Percentiles rank a stretch among this genome's conserved stretches.
phyloP scores from a whole-genome alignment of 2,888 invertebrate genomes.

The Deilephila elpenor region DNA sequence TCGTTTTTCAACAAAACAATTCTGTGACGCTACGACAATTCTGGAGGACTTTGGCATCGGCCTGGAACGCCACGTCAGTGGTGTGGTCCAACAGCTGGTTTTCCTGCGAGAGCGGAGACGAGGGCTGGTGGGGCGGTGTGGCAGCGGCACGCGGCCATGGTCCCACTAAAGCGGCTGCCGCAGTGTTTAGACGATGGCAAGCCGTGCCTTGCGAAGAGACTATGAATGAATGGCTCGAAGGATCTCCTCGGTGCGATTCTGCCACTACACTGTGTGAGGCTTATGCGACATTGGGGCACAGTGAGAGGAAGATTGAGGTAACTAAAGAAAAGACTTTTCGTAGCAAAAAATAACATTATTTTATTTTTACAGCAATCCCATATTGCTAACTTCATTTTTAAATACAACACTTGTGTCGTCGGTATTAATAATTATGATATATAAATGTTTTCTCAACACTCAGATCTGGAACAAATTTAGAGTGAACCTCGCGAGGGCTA shows the following conservation, averaged over 20 bases:
- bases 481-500: too few species aligned
- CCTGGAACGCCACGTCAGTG: slow-evolving; percentile 77
- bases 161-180: slow-evolving; percentile 83
- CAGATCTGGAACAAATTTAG: too few species aligned
- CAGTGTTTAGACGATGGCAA: slow-evolving; percentile 85
- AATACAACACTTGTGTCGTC: too few species aligned
- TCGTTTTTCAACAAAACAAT: slow-evolving; percentile 80
- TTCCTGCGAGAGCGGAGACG: slow-evolving; percentile 68
- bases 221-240: slow-evolving; percentile 88
- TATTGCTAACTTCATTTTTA: too few species aligned
- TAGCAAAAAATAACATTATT: neutral
- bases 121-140: slow-evolving; percentile 78
- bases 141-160: slow-evolving; percentile 75
- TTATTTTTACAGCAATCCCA: too few species aligned
- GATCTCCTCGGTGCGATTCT: slow-evolving; percentile 71
- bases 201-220: slow-evolving; percentile 90
- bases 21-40: slow-evolving; percentile 80
- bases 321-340: slow-evolving; percentile 13
- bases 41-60: slow-evolving; percentile 81
- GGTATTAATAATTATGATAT: too few species aligned
- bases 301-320: slow-evolving; percentile 67
- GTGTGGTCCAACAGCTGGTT: slow-evolving; percentile 81
- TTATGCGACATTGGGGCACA: slow-evolving; percentile 53
- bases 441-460: too few species aligned
- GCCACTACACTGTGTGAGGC: slow-evolving; percentile 74